A percentile compares a stretch with the other conserved stretches of the same genome.
Conservation (phyloP, 2,797 vertebrate genomes). For the Glossophaga mutica region DNA sequence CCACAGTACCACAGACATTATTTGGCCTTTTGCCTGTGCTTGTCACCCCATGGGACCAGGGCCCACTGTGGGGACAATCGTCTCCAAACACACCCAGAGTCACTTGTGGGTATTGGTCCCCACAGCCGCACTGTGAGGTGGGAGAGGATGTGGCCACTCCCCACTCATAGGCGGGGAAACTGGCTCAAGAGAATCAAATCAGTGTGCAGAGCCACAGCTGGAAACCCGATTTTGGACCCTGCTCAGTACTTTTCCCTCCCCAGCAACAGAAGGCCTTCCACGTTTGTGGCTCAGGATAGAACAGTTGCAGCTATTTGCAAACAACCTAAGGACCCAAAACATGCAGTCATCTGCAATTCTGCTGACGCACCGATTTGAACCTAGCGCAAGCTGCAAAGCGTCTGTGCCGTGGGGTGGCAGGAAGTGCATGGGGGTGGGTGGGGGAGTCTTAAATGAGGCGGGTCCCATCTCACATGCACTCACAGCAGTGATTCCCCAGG, state of each 20-base stretch:
- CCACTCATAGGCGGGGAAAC: background rate
- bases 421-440: background rate
- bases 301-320: background rate
- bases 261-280: background rate
- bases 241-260: background rate
- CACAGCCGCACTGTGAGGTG: background rate
- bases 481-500: background rate
- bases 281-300: background rate
- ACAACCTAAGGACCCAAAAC: background rate
- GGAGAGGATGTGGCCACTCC: background rate
- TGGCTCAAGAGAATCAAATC: background rate
- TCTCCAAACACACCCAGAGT: background rate
- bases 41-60: background rate
- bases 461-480: background rate
- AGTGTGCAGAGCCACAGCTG: background rate
- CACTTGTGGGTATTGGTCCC: background rate
- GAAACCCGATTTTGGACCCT: background rate
- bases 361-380: background rate
- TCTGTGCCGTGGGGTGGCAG: background rate
- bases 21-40: background rate
- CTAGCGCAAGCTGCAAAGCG: constrained; percentile 65
- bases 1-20: background rate
- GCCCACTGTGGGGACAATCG: background rate
- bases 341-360: constrained; percentile 8
- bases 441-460: constrained; percentile 5